Base-by-base conservation (phyloP, 2,113 vertebrate species). In the Corythornis vintsioides region DNA sequence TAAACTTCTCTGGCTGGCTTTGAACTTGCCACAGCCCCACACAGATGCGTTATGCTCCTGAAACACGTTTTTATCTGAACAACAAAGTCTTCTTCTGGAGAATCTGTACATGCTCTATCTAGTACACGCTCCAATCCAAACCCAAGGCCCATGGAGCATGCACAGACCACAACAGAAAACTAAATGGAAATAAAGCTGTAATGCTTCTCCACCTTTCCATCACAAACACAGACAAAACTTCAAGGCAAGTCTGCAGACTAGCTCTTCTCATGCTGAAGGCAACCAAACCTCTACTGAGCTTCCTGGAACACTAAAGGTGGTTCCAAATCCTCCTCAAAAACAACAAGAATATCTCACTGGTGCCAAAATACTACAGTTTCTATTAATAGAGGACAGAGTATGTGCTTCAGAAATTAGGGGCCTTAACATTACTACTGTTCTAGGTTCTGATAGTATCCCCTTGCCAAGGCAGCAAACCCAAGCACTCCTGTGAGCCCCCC, bases 11-110 rank as follows among this genome's bases (percentile, higher is more conserved):
- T 10, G 12, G 42, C 83, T 64, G 40, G 83, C 95, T 97, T 87
- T 95, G 87, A 90, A 92, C 91, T 79, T 64, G 40, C 76, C 10
- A 1, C 65, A 86, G 88, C 94, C 79, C 67, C 63, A 74, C 38
- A 3, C 96, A 96, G 93, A 93, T 92, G 90, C 87, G 91, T 74
- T 90, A 38, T 31, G 81, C 77, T 90, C 91, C 92, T 31, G 61
- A 94, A 93, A 94, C 13, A 85, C 40, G 3, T 43, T 79, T 53
- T 73, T 52, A 43, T 88, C 52, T 45, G 56, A 61, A 60, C 40
- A 89, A 80, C 18, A 89, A 77, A 90, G 83, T 91, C 86, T 17
- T 95, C 93, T n/a, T 47, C 69, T 66, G 71, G 90, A 59, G 80
- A 79, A 26, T 55, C 59, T 24, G 2, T 21, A 14, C 12, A 11